Base-by-base conservation (phyloP, 2,113 vertebrate species). In the Chrysochloris asiatica region DNA sequence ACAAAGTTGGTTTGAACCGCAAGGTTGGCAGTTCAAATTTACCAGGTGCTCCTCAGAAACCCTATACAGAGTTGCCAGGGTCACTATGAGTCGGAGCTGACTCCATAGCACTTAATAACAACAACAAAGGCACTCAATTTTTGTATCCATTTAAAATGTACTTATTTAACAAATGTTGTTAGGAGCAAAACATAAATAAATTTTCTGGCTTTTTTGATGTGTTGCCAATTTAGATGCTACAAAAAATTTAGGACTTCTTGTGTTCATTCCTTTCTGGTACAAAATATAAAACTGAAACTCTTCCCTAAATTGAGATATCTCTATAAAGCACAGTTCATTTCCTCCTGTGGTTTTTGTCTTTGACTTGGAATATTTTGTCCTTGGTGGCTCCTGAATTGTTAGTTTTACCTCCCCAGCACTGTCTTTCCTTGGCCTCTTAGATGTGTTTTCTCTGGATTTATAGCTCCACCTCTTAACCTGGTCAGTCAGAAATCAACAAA, bases 181-280 rank as follows among this genome's bases (percentile, higher is more conserved):
- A 78, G 4, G 65, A 73, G 11, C 3, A 36, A 78, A 79, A 17
- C 33, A 3, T 59, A 10, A 82, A 56, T n/a, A 93, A 59, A 50
- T 28, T 90, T 30, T 86, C 38, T 6, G 38, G 61, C 72, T 80
- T 8, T 92, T 78, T 88, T 48, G 19, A 59, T 72, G 33, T 77
- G 52, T 82, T 65, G 26, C n/a, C 75, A 91, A 91, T 89, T 81
- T 72, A 78, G 52, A 73, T 48, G 4, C 80, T 50, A 90, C 33
- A 50, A 24, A 59, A n/a, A 19, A 26, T 59, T 21, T 71, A 72
- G 30, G 10, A 1, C 30, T 81, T 83, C 36, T 88, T 26, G 28
- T 36, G 67, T 92, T 47, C 33, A 67, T 76, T 56, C 79, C 33
- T 54, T 77, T 72, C 19, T 45, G 45, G 13, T 88, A 38, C 45